phyloP scores from a whole-genome alignment of 2,888 invertebrate genomes.

The Lasioglossum marginatum region DNA sequence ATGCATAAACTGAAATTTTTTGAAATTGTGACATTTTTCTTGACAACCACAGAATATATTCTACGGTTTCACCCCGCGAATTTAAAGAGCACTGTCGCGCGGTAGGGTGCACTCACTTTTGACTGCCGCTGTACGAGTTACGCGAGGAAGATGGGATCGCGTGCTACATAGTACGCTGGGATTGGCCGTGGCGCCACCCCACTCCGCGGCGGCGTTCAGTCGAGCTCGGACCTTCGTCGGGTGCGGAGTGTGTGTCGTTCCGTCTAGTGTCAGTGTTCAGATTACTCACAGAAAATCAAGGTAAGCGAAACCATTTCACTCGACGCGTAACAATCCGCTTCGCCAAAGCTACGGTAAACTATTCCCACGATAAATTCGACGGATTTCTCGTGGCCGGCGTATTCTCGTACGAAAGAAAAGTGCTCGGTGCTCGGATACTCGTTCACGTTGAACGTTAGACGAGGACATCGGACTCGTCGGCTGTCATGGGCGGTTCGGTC shows the following conservation, averaged over 20 bases:
- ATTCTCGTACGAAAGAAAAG: background rate
- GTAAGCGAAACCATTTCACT: constrained; percentile 66
- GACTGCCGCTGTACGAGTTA: constrained; percentile 28
- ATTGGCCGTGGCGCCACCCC: constrained; percentile 63
- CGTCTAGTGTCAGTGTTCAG: constrained; percentile 67
- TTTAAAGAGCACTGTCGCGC: background rate
- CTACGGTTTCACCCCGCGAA: background rate
- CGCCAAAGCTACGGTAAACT: background rate
- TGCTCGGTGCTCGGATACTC: background rate
- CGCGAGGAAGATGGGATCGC: constrained; percentile 46
- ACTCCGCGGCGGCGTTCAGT: constrained; percentile 70
- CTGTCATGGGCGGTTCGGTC: background rate
- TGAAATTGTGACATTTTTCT: too few species aligned
- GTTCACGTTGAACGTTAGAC: constrained; percentile 3
- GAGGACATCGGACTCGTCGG: background rate
- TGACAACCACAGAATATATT: too few species aligned
- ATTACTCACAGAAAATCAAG: constrained; percentile 74
- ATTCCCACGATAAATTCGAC: background rate
- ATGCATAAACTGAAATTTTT: too few species aligned
- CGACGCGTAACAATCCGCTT: background rate
- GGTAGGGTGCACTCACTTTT: constrained; percentile 2
- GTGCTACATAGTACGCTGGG: constrained; percentile 48
- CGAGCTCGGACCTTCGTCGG: constrained; percentile 77
- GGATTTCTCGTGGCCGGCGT: background rate
- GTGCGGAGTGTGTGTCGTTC: constrained; percentile 66